Base-by-base conservation (phyloP, 2,797 vertebrate genomes). In the Gastrophryne carolinensis region DNA sequence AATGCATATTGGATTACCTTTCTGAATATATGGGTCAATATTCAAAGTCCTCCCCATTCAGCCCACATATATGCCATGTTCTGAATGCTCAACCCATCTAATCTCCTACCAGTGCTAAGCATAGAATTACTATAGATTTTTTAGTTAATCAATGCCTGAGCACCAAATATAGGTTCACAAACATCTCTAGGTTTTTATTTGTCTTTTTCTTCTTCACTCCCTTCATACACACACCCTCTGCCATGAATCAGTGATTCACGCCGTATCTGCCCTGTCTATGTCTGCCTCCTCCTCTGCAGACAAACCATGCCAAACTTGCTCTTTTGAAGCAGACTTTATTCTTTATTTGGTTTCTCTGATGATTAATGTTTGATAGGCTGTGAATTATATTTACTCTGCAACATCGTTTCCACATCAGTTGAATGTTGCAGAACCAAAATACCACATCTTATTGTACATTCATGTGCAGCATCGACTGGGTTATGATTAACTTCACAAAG, bases 381-480 rank as follows among this genome's bases (percentile, higher is more conserved):
- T 68, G 34, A 68, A 54, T 68, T 54, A 54, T 68, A 68, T 68
- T 68, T 56, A 39, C 39, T 49, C 49, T 21, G 26, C 50, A 19
- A 37, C 65, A 68, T 68, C 34, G 56, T 68, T 56, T 62, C 57
- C 70, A 72, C 70, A 66, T 65, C 62, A 74, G 47, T 65, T 52
- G 47, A 56, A 29, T 60, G 19, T 62, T 23, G 29, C 34, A 24
- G 72, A 21, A n/a, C 41, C 49, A 29, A 24, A 56, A 56, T 67
- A 65, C 72, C 72, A 74, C 62, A 74, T 67, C 49, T 9, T 32
- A 58, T 65, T 58, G 62, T 74, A 41, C 62, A 32, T 50, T 66
- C 50, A 57, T 72, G 54, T 47, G 17, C 15, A 7, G 21, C 57
- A 47, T 21, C 50, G 39, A 34, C 24, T 65, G 62, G 50, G 37